phyloP scores from a whole-genome alignment of 2,888 invertebrate species.

The Ephialtes manifestator region DNA sequence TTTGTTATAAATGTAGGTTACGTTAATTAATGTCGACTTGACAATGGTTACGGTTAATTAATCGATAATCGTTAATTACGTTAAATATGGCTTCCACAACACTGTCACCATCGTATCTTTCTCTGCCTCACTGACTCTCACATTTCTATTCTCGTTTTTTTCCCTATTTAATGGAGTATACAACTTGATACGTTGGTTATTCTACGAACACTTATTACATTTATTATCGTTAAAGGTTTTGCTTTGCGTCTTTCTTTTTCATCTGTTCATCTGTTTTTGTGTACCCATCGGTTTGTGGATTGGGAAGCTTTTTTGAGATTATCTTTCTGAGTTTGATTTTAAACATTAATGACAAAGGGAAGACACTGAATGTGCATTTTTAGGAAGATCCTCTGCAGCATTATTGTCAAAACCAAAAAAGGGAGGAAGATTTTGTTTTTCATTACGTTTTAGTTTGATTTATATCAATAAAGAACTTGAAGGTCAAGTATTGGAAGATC shows the following conservation, averaged over 20 bases:
- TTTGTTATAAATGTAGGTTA: constrained; percentile 71
- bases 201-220: constrained; percentile 85
- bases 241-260: constrained; percentile 57
- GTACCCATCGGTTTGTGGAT: constrained; percentile 52
- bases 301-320: constrained; percentile 47
- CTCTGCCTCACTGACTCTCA: constrained; percentile 37
- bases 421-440: constrained; percentile 56
- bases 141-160: constrained; percentile 43
- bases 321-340: not conserved
- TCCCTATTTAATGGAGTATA: constrained; percentile 81
- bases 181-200: constrained; percentile 84
- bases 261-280: constrained; percentile 42
- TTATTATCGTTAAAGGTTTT: constrained; percentile 80
- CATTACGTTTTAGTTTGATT: constrained; percentile 23
- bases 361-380: constrained; percentile 54
- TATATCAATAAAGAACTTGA: constrained; percentile 35
- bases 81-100: constrained; percentile 82
- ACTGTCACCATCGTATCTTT: constrained; percentile 45
- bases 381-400: constrained; percentile 41
- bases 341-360: constrained; percentile 45
- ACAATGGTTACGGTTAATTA: constrained; percentile 82
- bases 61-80: constrained; percentile 82
- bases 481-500: constrained; percentile 64
- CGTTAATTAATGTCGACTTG: constrained; percentile 71
- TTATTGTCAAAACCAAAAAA: constrained; percentile 39